Evolutionary conservation across 2,888 invertebrate genomes (phyloP).

Genomic region (Osmoderma eremita): DNA sequence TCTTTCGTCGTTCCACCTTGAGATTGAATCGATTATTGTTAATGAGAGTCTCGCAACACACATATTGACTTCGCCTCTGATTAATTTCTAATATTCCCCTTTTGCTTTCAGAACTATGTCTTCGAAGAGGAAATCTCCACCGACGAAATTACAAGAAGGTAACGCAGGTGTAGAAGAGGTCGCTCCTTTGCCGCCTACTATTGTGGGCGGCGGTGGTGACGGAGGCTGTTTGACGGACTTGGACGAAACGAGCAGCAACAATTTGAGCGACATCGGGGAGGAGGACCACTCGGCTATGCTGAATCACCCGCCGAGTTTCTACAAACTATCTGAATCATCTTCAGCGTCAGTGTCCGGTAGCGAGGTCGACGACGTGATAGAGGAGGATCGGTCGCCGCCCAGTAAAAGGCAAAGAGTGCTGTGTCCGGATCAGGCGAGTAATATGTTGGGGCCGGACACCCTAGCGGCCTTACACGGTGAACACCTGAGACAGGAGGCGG

Average conservation of each 20-base stretch:
- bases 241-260: slow-evolving; percentile 69
- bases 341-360: slow-evolving; percentile 63
- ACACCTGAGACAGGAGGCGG: slow-evolving; percentile 63
- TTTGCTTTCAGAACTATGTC: slow-evolving; percentile 88
- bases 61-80: not conserved
- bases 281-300: slow-evolving; percentile 66
- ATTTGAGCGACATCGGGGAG: slow-evolving; percentile 70
- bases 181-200: slow-evolving; percentile 54
- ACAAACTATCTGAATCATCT: slow-evolving; percentile 61
- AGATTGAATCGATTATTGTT: slow-evolving; percentile 47
- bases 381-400: slow-evolving; percentile 62
- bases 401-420: slow-evolving; percentile 62
- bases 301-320: slow-evolving; percentile 56
- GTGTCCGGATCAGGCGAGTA: slow-evolving; percentile 54
- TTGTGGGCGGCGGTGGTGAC: slow-evolving; percentile 68
- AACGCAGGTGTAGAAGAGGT: slow-evolving; percentile 67
- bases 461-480: slow-evolving; percentile 67
- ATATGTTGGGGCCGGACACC: slow-evolving; percentile 56
- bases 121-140: slow-evolving; percentile 96
- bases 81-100: slow-evolving; percentile 28
- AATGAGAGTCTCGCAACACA: slow-evolving; percentile 10
- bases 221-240: slow-evolving; percentile 67
- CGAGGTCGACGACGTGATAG: slow-evolving; percentile 62
- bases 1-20: slow-evolving; percentile 50
- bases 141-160: slow-evolving; percentile 88